A percentile compares a stretch with the other conserved stretches of the same genome.
Evolutionary conservation across 2,113 vertebrate species (phyloP).

Genomic region (Alectura lathami): DNA sequence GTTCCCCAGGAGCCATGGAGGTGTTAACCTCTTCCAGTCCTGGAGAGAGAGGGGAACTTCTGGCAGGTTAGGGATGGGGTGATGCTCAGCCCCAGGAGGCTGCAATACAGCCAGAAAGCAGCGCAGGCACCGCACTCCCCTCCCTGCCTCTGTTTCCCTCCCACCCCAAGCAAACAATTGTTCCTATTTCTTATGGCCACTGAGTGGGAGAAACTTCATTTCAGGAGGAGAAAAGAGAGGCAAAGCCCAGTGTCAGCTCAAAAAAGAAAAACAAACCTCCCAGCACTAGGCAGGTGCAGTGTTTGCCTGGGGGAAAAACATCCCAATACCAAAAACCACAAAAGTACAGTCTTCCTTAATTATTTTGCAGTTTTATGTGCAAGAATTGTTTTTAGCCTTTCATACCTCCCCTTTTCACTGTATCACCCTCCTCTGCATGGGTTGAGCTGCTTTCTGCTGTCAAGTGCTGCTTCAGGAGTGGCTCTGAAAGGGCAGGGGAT

Average conservation of each 20-base stretch:
- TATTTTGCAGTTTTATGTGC: background rate
- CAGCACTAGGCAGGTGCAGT: background rate
- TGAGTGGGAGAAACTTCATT: background rate
- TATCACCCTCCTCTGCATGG: accelerated
- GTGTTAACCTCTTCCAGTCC: background rate
- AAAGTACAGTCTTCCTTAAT: background rate
- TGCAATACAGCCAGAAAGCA: background rate
- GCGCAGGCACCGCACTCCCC: background rate
- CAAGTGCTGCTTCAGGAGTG: background rate
- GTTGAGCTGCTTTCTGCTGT: background rate
- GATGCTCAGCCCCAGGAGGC: background rate
- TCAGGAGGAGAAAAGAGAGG: background rate
- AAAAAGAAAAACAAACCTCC: background rate
- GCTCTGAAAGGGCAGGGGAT: background rate
- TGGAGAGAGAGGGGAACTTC: background rate
- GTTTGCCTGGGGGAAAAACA: background rate
- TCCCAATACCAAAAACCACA: background rate
- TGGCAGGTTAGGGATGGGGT: background rate
- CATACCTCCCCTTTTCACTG: background rate
- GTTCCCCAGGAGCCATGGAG: background rate
- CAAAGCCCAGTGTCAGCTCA: background rate
- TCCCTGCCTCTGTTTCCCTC: background rate
- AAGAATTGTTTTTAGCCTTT: background rate
- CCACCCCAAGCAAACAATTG: background rate
- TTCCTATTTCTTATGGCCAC: background rate